Percentiles rank a stretch among this genome's conserved stretches.
Evolutionary conservation across 2,888 invertebrate genomes (phyloP).

Genomic region (Cheilosia grossa): DNA sequence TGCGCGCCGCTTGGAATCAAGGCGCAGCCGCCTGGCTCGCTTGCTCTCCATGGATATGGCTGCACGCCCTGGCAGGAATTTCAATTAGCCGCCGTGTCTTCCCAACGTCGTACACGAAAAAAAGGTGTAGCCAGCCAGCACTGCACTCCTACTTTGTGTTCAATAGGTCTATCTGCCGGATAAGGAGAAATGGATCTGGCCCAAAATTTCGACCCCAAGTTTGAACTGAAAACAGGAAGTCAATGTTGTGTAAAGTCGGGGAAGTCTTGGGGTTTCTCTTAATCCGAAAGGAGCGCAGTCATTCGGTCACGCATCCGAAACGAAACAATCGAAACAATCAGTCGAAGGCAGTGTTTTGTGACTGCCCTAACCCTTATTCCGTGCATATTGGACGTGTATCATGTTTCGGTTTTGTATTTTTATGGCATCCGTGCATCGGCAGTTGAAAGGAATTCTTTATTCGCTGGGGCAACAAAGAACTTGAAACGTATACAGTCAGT

Average conservation of each 20-base stretch:
- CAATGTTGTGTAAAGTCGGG: neutral
- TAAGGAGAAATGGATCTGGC: conserved; percentile 36
- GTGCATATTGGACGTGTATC: conserved; percentile 23
- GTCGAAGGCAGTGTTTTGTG: conserved; percentile 3
- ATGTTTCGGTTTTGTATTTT: conserved; percentile 50
- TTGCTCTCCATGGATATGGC: conserved; percentile 24
- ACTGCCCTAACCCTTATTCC: conserved; percentile 42
- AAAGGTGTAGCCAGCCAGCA: conserved; percentile 56
- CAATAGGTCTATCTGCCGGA: conserved; percentile 6
- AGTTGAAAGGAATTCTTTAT: conserved; percentile 24
- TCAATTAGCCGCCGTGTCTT: conserved; percentile 53
- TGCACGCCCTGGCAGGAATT: conserved; percentile 42
- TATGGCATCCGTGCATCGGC: conserved; percentile 49
- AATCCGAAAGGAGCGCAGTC: conserved; percentile 46
- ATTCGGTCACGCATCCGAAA: conserved; percentile 54
- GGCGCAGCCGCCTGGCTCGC: conserved; percentile 61
- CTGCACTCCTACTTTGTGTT: conserved; percentile 48
- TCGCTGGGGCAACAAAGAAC: neutral
- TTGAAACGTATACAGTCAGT: neutral
- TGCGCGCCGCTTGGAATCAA: conserved; percentile 48
- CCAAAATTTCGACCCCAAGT: conserved; percentile 38
- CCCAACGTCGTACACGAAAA: conserved; percentile 39
- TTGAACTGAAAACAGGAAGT: conserved; percentile 49
- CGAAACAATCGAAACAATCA: conserved; percentile 64
- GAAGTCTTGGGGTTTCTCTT: conserved; percentile 57